Evolutionary conservation across 2,113 vertebrate species (phyloP).

Genomic region (Ictidomys tridecemlineatus): DNA sequence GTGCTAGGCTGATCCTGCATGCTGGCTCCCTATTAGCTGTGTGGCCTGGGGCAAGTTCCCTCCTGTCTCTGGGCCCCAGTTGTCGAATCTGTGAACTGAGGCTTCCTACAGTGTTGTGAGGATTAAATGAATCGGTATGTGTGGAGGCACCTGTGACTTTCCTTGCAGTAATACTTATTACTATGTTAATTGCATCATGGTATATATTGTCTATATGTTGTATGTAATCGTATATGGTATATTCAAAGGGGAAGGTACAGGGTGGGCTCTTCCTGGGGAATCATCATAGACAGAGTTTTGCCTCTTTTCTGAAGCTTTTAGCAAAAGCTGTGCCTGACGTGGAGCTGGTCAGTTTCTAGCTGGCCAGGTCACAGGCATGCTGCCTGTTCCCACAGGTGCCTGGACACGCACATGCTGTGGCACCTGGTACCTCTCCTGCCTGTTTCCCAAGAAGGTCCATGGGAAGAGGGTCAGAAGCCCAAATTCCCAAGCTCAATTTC

Average conservation of each 20-base stretch:
- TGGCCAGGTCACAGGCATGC: fast-evolving
- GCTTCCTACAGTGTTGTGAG: not conserved
- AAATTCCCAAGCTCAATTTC: not conserved
- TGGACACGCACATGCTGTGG: not conserved
- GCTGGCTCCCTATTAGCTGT: not conserved
- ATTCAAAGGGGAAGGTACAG: no score
- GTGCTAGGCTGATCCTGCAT: not conserved
- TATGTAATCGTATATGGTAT: no score
- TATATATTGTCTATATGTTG: not conserved
- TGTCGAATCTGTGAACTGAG: not conserved
- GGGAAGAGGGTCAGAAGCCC: not conserved
- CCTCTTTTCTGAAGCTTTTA: not conserved
- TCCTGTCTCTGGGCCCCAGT: not conserved
- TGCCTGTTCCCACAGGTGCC: not conserved
- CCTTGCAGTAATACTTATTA: not conserved
- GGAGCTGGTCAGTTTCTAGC: not conserved
- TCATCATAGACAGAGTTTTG: not conserved
- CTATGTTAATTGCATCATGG: not conserved
- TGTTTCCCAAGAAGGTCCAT: fast-evolving
- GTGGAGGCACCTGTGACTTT: not conserved
- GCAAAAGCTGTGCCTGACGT: not conserved
- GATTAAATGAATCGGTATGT: not conserved
- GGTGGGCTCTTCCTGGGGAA: not conserved
- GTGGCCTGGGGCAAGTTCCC: not conserved
- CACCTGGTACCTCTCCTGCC: not conserved